Evolutionary conservation across 2,113 vertebrate genomes (phyloP).

Genomic region (Pachyramphus minor): DNA sequence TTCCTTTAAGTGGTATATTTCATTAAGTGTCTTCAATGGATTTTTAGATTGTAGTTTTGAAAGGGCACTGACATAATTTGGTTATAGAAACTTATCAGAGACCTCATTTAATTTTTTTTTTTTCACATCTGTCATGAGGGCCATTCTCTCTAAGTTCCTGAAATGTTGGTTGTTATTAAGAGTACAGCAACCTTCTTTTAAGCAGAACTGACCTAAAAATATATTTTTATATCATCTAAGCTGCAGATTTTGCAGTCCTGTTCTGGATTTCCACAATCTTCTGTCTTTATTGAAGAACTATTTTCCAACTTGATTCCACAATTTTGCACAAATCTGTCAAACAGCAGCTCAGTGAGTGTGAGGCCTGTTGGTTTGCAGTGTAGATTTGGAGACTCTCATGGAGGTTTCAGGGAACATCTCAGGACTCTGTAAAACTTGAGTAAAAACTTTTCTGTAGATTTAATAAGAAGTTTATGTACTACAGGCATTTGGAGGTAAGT

Average conservation of each 20-base stretch:
- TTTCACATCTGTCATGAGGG: background rate
- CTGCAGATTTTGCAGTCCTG: background rate
- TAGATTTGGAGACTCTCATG: background rate
- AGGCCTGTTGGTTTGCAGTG: background rate
- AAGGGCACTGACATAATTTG: background rate
- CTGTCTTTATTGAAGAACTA: background rate
- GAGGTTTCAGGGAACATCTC: fast-evolving
- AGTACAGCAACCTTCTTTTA: background rate
- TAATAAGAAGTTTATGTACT: background rate
- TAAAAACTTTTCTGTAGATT: background rate
- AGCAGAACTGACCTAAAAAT: background rate
- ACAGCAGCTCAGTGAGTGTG: background rate
- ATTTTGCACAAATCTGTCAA: background rate
- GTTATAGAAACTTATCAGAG: background rate
- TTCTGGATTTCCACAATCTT: background rate
- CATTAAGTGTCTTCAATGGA: background rate
- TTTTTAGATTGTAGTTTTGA: background rate
- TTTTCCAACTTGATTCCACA: background rate
- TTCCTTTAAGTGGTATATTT: background rate
- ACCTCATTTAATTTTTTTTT: background rate
- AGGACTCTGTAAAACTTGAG: background rate
- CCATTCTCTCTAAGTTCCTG: background rate
- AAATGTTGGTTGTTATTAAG: background rate
- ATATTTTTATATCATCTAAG: background rate
- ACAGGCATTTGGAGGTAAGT: background rate